These are phyloP conservation scores for Fopius arisanus DNA, from an alignment of 1,140 invertebrate species.

Conservation along the genomic window DNA sequence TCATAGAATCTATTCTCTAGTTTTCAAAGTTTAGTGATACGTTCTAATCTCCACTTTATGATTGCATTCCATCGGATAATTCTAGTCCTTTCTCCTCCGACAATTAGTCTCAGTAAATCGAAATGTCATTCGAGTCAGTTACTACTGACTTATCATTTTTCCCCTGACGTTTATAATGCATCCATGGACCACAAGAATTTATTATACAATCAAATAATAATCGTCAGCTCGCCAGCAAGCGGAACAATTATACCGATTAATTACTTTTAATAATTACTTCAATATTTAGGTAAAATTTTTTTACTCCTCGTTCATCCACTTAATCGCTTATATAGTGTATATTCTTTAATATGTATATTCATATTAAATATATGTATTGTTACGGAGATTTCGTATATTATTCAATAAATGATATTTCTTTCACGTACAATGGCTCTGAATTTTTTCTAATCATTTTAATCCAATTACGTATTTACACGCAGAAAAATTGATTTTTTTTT, in stretches of 20 bases:
- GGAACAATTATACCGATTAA: slow-evolving; percentile 26
- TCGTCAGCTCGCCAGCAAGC: slow-evolving; percentile 36
- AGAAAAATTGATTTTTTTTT: too few relatives aligned
- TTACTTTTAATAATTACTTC: slow-evolving; percentile 17
- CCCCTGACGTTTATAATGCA: not conserved
- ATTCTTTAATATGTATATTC: not conserved
- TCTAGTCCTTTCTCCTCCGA: not conserved
- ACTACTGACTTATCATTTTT: slow-evolving; percentile 1
- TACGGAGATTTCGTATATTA: not conserved
- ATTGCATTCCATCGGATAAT: not conserved
- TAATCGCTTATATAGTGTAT: not conserved
- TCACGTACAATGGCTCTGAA: not conserved
- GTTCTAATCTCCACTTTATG: not conserved
- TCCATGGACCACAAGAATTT: not conserved
- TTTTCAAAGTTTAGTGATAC: not conserved
- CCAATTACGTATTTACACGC: too few relatives aligned
- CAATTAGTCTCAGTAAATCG: not conserved
- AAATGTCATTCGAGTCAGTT: not conserved
- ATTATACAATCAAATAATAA: slow-evolving; percentile 28
- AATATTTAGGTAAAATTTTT: not conserved
- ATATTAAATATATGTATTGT: not conserved
- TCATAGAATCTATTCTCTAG: too few relatives aligned
- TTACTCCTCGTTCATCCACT: slow-evolving; percentile 9
- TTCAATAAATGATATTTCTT: not conserved
- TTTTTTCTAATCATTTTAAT: not conserved